Conservation (phyloP, 1,140 invertebrate genomes). For the Cydia fagiglandana region DNA sequence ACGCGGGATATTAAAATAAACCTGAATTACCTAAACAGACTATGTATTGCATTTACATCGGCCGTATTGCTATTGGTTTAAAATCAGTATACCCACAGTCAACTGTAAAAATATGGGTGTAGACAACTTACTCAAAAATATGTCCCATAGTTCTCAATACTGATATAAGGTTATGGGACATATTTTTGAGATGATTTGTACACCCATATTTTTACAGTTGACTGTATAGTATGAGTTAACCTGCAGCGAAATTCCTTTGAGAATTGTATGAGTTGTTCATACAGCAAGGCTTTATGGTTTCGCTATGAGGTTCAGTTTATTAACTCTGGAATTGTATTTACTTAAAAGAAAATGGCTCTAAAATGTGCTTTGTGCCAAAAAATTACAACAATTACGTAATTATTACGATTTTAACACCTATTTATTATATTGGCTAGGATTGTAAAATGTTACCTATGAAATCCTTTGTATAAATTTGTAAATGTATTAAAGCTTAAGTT, state of each 20-base stretch:
- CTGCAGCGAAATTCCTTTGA: too few relatives aligned
- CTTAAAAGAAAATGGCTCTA: slow-evolving; percentile 26
- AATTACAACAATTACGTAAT: slow-evolving; percentile 36
- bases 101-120: too few relatives aligned
- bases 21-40: not conserved
- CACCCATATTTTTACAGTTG: too few relatives aligned
- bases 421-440: slow-evolving; percentile 49
- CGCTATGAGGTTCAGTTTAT: not conserved
- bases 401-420: slow-evolving; percentile 40
- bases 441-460: slow-evolving; percentile 56
- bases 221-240: too few relatives aligned
- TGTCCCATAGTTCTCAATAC: too few relatives aligned
- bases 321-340: not conserved
- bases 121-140: too few relatives aligned
- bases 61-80: too few relatives aligned
- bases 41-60: too few relatives aligned
- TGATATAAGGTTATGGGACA: too few relatives aligned
- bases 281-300: slow-evolving; percentile 1
- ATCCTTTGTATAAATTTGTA: slow-evolving; percentile 52
- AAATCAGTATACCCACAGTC: too few relatives aligned
- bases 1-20: not conserved
- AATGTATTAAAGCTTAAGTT: slow-evolving; percentile 55
- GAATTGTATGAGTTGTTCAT: not conserved
- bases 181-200: too few relatives aligned
- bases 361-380: slow-evolving; percentile 62